Conservation (phyloP, 1,140 invertebrate genomes). For the Globodera rostochiensis region DNA sequence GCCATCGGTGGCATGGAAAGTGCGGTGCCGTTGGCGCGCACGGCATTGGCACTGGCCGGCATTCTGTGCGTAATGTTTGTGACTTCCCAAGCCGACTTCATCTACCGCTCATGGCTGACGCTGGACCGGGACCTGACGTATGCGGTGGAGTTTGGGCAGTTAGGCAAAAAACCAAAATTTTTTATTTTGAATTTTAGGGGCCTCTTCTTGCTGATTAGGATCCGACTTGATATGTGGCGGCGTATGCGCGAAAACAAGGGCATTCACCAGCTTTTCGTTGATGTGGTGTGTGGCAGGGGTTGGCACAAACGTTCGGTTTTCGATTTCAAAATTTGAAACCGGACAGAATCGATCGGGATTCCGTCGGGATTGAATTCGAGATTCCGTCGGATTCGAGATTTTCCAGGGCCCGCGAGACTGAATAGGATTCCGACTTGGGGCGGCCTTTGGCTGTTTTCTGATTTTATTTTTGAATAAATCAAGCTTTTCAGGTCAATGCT, state of each 20-base stretch:
- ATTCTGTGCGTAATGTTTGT: background rate
- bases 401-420: no score
- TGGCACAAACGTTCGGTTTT: conserved; percentile 12
- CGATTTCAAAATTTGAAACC: background rate
- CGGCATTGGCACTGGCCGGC: background rate
- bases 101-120: conserved; percentile 63
- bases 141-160: conserved; percentile 2
- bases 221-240: conserved; percentile 57
- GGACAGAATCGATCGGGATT: background rate
- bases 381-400: no score
- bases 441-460: no score
- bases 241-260: conserved; percentile 55
- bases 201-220: conserved; percentile 49
- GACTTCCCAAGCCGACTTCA: conserved; percentile 46
- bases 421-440: no score
- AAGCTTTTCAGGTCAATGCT: background rate
- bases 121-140: conserved; percentile 60
- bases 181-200: conserved; percentile 46
- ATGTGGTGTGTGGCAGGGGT: conserved; percentile 40
- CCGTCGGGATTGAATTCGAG: no score
- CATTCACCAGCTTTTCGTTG: conserved; percentile 60
- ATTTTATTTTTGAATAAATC: background rate
- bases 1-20: no score
- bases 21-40: background rate
- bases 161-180: conserved; percentile 10